phyloP scores from a whole-genome alignment of 2,888 invertebrate species.

The Cerastoderma edule region DNA sequence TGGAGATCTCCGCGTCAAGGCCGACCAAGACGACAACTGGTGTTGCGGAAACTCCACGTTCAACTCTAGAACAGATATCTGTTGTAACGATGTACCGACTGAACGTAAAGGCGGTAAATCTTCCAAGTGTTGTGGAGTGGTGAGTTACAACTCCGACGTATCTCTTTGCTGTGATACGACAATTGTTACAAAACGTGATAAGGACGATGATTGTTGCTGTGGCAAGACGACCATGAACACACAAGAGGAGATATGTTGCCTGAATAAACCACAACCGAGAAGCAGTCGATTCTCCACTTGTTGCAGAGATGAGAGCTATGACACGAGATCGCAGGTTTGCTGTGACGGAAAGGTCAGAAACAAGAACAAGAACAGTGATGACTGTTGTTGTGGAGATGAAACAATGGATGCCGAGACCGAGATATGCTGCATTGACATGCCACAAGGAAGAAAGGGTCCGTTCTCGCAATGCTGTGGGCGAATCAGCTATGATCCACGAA shows the following conservation, averaged over 20 bases:
- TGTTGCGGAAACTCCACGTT: conserved; percentile 48
- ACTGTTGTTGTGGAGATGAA: conserved; percentile 49
- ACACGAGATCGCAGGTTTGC: conserved; percentile 37
- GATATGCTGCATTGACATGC: conserved; percentile 50
- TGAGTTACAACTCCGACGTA: conserved; percentile 38
- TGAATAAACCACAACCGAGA: conserved; percentile 8
- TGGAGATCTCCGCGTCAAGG: conserved; percentile 27
- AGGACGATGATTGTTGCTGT: conserved; percentile 40
- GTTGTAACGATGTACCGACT: conserved; percentile 38
- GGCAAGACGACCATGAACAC: conserved; percentile 32
- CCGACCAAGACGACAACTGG: conserved; percentile 23
- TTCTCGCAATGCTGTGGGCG: conserved; percentile 47
- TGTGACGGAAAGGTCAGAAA: conserved; percentile 41
- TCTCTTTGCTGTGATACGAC: conserved; percentile 33
- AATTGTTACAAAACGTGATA: conserved; percentile 15
- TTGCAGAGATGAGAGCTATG: conserved; percentile 44
- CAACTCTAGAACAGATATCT: conserved; percentile 33
- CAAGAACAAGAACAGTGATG: conserved; percentile 35
- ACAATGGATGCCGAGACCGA: conserved; percentile 39
- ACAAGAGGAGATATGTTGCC: conserved; percentile 35
- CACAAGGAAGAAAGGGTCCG: conserved; percentile 34
- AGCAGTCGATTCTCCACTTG: conserved; percentile 36
- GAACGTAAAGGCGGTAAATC: conserved; percentile 32
- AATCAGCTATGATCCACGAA: conserved; percentile 43
- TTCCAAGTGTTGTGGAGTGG: conserved; percentile 41